Evolutionary conservation across 1,140 invertebrate genomes (phyloP), one percentile per base, ranked within the genome.

Genomic region (Reticulitermes speratus): DNA sequence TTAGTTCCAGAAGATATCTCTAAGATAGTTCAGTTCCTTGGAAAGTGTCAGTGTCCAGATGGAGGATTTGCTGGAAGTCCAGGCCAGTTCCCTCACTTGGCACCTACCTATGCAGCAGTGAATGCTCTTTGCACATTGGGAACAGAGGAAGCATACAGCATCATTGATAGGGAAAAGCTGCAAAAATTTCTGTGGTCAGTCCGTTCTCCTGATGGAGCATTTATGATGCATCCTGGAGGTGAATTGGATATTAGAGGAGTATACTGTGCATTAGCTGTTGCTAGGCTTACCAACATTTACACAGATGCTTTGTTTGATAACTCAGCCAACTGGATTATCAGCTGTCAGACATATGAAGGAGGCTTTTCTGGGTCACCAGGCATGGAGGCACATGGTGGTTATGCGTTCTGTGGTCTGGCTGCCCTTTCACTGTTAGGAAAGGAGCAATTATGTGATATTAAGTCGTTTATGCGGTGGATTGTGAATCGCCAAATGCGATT

Each of bases 331-430:
- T 99, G 98, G 97, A 95, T 99, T 88, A 92, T 95, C 2, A 95
- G 95, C 87, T 99, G 98, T 93, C 98, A 99, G 91, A 99, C 98
- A 1, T 99, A 99, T 92, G 99, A 99, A 93, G 99, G 99, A 84
- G 99, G 99, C 1, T 99, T 99, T 93, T 96, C 96, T 84, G 98
- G 98, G 1, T 95, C 93, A 89, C 98, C 98, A 32, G 97, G 97
- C 23, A 95, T 98, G 93, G 99, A 99, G 92, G 99, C 99, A 38
- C 99, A 99, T 92, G 99, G 99, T 11, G 99, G 99, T 38, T 99
- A 99, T 91, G 96, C 98, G 14, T 99, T 98, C 92, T 99, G 99
- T 94, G 98, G 96, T 19, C 92, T 99, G 69, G 97, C 98, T 83
- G 94, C 96, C 8, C 92, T 99, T 25, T 94, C 96, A 25, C 91